Percentiles rank a stretch among this genome's conserved stretches.
Evolutionary conservation across 2,888 invertebrate species (phyloP).

Genomic region (Stenotaenia linearis): DNA sequence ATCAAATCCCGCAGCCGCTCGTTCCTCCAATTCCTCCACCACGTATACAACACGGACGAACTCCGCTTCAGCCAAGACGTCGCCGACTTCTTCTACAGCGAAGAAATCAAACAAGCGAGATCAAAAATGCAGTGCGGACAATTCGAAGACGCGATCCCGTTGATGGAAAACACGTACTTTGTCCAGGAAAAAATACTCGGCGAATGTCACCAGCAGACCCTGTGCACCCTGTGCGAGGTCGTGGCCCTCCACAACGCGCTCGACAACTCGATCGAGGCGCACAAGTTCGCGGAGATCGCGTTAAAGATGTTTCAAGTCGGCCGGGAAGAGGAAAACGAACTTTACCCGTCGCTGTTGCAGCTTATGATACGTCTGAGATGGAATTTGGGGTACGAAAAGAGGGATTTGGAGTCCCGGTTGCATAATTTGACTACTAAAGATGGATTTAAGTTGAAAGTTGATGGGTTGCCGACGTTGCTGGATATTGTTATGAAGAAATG

Average conservation of each 20-base stretch:
- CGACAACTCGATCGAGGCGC: conserved; percentile 42
- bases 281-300: conserved; percentile 44
- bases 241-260: conserved; percentile 43
- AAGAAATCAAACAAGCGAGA: conserved; percentile 43
- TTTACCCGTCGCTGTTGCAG: conserved; percentile 38
- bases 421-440: conserved; percentile 38
- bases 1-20: conserved; percentile 47
- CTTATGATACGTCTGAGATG: conserved; percentile 28
- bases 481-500: conserved; percentile 39
- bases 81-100: conserved; percentile 44
- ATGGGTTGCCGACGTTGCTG: conserved; percentile 39
- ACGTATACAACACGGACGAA: conserved; percentile 44
- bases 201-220: conserved; percentile 13
- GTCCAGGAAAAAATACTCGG: conserved; percentile 45
- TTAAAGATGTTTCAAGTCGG: conserved; percentile 35
- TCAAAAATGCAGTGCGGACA: conserved; percentile 41
- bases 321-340: conserved; percentile 40
- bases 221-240: conserved; percentile 41
- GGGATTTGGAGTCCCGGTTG: conserved; percentile 42
- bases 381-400: conserved; percentile 44
- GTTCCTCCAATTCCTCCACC: conserved; percentile 47
- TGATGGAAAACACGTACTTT: conserved; percentile 44
- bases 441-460: conserved; percentile 35
- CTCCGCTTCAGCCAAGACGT: conserved; percentile 44
- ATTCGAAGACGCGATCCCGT: conserved; percentile 43